Conservation (phyloP, 2,797 vertebrate species). For the Yasuhikotakia modesta region DNA sequence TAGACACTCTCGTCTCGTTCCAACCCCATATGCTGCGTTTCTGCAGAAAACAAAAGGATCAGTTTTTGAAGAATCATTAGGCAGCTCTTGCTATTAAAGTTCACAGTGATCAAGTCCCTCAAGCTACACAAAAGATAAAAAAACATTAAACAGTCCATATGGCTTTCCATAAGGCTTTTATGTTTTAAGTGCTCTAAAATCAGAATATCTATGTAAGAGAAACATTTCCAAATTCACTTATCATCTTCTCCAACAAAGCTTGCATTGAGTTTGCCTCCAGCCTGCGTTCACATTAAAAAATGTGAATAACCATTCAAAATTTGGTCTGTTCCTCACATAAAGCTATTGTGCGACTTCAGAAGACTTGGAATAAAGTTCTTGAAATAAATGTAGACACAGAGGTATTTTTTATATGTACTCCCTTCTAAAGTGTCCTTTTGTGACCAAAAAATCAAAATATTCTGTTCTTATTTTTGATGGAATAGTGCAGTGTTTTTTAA, state of each 20-base stretch:
- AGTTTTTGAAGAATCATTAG: background rate
- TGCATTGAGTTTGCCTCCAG: too few species aligned
- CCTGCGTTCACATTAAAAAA: too few species aligned
- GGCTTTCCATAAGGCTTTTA: background rate
- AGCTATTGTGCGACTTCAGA: background rate
- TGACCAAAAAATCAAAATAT: too few species aligned
- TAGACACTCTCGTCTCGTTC: background rate
- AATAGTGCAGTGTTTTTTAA: too few species aligned
- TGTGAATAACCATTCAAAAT: too few species aligned
- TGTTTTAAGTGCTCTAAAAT: background rate
- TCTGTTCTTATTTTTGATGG: too few species aligned
- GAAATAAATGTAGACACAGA: background rate
- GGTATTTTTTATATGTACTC: too few species aligned
- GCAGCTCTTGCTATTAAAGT: background rate
- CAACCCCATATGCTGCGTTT: conserved; percentile 1
- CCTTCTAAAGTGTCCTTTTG: too few species aligned
- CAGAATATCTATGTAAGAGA: background rate
- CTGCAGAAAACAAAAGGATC: background rate
- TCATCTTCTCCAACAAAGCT: too few species aligned
- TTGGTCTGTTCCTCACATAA: background rate
- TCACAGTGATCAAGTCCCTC: background rate
- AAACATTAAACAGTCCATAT: conserved; percentile 2
- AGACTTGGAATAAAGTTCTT: background rate
- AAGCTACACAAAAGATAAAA: background rate
- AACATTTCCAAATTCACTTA: too few species aligned